Evolutionary conservation across 2,797 vertebrate species (phyloP), one percentile per base, ranked within the genome.

Genomic region (Hemibagrus guttatus): DNA sequence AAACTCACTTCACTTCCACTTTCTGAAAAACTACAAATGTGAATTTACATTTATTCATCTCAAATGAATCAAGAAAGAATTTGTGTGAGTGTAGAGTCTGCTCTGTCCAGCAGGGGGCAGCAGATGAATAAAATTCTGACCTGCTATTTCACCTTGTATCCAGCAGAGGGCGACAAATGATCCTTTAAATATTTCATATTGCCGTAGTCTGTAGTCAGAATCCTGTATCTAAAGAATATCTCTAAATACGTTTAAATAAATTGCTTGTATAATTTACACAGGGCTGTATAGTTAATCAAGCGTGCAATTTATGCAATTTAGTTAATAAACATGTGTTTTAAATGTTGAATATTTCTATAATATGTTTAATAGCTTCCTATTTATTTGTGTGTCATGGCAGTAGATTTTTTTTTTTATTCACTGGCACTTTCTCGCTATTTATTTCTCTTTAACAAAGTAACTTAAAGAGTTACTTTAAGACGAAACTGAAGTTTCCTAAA

Each of bases 151-250:
- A 68, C 21, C 2, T 19, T 3, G 4, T n/a, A 6, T 11, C 42
- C 80, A 66, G 35, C 81, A 68, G 79, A 81, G 79, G 79, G 39
- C 58, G 35, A 81, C 17, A 82, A 23, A 68, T 64, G 11, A 49
- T 5, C 35, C 61, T 49, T 9, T 28, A 11, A 28, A 66, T 64
- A 21, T 64, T 81, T 58, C 0, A 35, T 39, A 58, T 35, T 54
- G 26, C 9, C 7, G 6, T 52, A 14, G 6, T 74, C 49, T 54
- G 46, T 49, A 49, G 46, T 76, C 72, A 54, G 6, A 19, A 64
- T 66, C 0, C 5, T 2, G 63, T n/a, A 11, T n/a, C 26, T 16
- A 31, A 71, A 21, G 35, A 2, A 42, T 42, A 42, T 42, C 8
- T 8, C 31, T 19, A 71, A 42, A 35, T 39, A 71, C 12, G 68